These are phyloP conservation scores for Suncus etruscus DNA, from an alignment of 2,113 vertebrate species.

Conservation along the genomic window DNA sequence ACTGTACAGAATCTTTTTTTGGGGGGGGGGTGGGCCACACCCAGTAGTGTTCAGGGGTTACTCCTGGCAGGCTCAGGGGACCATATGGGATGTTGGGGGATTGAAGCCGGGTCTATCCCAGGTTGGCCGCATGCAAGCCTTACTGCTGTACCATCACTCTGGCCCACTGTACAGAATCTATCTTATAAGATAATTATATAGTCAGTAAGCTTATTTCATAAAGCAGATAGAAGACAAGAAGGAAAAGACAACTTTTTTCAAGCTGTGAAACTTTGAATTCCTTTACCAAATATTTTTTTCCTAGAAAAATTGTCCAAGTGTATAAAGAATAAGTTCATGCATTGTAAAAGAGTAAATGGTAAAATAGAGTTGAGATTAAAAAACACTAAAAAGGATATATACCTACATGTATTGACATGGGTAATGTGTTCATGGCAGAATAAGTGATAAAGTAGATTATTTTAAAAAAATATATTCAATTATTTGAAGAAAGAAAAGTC, in stretches of 20 bases:
- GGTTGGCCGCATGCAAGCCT: too few relatives aligned
- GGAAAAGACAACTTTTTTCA: conserved; percentile 6
- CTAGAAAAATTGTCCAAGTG: neutral
- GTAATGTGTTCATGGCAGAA: neutral
- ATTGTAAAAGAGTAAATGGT: conserved; percentile 41
- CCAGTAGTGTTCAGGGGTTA: too few relatives aligned
- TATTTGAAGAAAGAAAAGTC: neutral
- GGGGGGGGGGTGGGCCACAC: too few relatives aligned
- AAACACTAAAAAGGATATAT: neutral
- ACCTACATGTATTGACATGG: neutral
- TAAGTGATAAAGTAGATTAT: conserved; percentile 22
- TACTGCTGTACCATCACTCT: too few relatives aligned
- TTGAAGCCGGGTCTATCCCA: too few relatives aligned
- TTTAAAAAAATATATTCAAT: conserved; percentile 36
- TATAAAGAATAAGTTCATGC: conserved; percentile 1
- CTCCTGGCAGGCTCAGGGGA: too few relatives aligned
- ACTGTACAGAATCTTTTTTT: conserved; percentile 18
- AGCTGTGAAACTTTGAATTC: conserved; percentile 51
- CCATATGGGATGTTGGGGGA: too few relatives aligned
- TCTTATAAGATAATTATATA: conserved; percentile 26
- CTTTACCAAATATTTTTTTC: conserved; percentile 49
- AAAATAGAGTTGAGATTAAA: conserved; percentile 12
- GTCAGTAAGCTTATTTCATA: conserved; percentile 23
- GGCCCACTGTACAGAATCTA: neutral
- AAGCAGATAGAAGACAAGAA: conserved; percentile 22